Evolutionary conservation across 1,140 invertebrate genomes (phyloP).

Genomic region (Sycophila sp.): DNA sequence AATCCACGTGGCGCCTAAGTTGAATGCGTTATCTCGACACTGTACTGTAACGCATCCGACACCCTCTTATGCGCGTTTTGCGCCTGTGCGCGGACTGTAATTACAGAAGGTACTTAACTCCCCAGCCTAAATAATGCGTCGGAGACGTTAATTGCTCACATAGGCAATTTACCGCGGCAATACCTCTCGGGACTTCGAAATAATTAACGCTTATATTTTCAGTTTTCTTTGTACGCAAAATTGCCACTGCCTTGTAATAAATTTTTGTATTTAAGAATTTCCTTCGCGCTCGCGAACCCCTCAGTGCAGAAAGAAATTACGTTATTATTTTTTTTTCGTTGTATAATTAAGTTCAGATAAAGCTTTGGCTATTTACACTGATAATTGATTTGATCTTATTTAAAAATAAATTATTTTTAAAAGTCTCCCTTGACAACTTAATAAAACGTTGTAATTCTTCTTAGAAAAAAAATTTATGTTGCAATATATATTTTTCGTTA

Average conservation of each 20-base stretch:
- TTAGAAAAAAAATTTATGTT: no score
- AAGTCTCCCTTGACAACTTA: no score
- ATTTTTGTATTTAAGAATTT: neutral
- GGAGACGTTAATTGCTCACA: conserved; percentile 16
- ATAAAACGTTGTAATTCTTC: no score
- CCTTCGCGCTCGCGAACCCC: no score
- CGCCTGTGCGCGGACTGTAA: conserved; percentile 25
- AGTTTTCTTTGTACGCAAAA: neutral
- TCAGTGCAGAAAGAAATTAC: no score
- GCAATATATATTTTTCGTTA: no score
- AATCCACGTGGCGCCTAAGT: conserved; percentile 25
- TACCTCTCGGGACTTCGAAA: neutral
- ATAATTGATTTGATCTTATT: no score
- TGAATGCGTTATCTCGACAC: neutral
- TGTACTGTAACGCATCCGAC: conserved; percentile 7
- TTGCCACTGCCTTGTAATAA: neutral
- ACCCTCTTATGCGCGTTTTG: neutral
- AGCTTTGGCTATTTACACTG: no score
- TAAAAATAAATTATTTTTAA: neutral
- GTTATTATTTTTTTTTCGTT: no score
- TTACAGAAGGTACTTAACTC: conserved; percentile 36
- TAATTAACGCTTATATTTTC: neutral
- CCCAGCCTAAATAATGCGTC: conserved; percentile 18
- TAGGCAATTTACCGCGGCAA: neutral
- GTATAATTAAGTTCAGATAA: no score